Evolutionary conservation across 1,140 invertebrate species (phyloP).

Genomic region (Cephus cinctus): DNA sequence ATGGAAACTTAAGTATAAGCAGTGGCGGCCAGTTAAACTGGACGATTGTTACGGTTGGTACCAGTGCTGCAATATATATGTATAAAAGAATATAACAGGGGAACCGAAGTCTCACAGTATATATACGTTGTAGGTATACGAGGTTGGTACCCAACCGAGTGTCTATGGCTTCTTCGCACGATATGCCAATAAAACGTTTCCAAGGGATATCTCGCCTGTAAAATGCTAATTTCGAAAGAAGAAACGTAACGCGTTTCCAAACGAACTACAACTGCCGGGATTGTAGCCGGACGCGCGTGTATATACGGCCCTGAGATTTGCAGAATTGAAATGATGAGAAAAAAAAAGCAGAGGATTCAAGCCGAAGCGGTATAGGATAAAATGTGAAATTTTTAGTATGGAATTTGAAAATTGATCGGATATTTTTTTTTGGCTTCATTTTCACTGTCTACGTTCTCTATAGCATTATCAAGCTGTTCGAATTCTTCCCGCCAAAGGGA

Average conservation of each 20-base stretch:
- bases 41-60: too few species aligned
- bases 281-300: conserved; percentile 28
- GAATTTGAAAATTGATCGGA: too few species aligned
- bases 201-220: conserved; percentile 37
- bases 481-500: too few species aligned
- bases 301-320: too few species aligned
- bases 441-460: too few species aligned
- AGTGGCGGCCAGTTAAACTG: conserved; percentile 31
- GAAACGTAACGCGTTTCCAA: conserved; percentile 38
- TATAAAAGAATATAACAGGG: conserved; percentile 39
- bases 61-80: conserved; percentile 34
- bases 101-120: too few species aligned
- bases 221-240: conserved; percentile 49
- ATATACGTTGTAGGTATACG: conserved; percentile 2
- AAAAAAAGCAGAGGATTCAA: too few species aligned
- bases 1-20: conserved; percentile 33
- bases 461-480: too few species aligned
- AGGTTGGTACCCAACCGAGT: conserved; percentile 6
- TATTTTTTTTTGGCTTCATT: too few species aligned
- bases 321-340: too few species aligned
- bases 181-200: conserved; percentile 52
- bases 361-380: too few species aligned
- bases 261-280: conserved; percentile 38
- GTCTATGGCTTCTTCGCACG: conserved; percentile 53
- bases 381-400: too few species aligned